phyloP scores from a whole-genome alignment of 92 coral and sea anemone species.

The Muricea muricata region DNA sequence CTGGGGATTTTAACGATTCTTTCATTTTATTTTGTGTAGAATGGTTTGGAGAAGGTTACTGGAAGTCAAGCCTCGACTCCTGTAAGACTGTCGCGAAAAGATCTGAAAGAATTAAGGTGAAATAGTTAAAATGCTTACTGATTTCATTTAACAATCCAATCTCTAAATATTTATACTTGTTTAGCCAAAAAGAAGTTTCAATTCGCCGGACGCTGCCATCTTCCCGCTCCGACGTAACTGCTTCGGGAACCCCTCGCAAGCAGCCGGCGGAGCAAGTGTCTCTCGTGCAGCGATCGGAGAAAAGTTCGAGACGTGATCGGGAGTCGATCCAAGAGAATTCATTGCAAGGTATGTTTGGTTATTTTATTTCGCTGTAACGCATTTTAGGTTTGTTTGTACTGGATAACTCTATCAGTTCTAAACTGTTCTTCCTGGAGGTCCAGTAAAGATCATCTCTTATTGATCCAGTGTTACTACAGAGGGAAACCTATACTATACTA shows the following conservation, averaged over 20 bases:
- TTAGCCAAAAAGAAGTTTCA: slow-evolving; percentile 71
- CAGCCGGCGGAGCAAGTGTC: slow-evolving; percentile 26
- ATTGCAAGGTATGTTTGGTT: slow-evolving; percentile 53
- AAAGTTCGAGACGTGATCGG: slow-evolving; percentile 63
- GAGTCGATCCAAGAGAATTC: slow-evolving; percentile 23
- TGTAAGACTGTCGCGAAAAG: slow-evolving; percentile 72
- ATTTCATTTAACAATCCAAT: no score
- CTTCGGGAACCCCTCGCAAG: slow-evolving; percentile 45
- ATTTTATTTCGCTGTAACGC: no score
- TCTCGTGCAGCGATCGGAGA: slow-evolving; percentile 57
- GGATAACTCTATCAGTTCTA: no score
- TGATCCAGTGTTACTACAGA: no score
- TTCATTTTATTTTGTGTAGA: slow-evolving; percentile 6
- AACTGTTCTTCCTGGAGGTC: no score
- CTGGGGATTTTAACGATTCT: no score
- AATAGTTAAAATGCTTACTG: background rate
- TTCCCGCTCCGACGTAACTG: slow-evolving; percentile 63
- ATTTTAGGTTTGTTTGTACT: no score
- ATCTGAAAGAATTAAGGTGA: slow-evolving; percentile 79
- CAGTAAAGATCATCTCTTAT: no score
- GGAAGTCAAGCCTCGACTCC: slow-evolving; percentile 80
- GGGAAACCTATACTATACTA: no score
- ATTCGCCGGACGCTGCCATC: slow-evolving; percentile 55
- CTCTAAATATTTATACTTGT: background rate
- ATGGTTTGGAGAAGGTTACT: slow-evolving; percentile 52